Evolutionary conservation across 2,888 invertebrate genomes (phyloP).

Genomic region (Temnothorax ravouxi): DNA sequence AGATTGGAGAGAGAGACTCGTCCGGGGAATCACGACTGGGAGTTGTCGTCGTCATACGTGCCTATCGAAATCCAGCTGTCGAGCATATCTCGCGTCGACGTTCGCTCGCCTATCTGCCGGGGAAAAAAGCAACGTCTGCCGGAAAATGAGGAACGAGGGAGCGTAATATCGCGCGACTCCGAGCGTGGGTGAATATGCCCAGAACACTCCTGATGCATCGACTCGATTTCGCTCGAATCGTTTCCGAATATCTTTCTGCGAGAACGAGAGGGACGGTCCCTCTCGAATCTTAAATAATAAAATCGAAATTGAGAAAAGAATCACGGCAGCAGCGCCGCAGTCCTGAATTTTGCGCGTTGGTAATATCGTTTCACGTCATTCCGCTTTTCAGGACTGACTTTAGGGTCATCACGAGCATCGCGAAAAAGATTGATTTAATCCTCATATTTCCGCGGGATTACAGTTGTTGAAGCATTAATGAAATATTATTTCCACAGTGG

Average conservation of each 20-base stretch:
- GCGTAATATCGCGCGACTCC: constrained; percentile 32
- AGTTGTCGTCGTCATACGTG: constrained; percentile 30
- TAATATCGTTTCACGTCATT: constrained; percentile 10
- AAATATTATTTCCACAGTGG: constrained; percentile 29
- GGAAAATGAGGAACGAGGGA: constrained; percentile 49
- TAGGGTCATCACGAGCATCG: neutral
- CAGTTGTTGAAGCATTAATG: neutral
- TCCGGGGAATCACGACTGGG: constrained; percentile 15
- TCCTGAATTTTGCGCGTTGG: constrained; percentile 6
- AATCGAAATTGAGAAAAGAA: neutral
- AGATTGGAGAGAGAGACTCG: constrained; percentile 42
- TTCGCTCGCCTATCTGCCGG: constrained; percentile 19
- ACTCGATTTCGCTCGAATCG: constrained; percentile 34
- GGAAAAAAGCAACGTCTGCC: constrained; percentile 48
- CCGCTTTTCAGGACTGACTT: neutral
- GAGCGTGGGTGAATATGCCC: constrained; percentile 22
- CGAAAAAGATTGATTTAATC: constrained; percentile 16
- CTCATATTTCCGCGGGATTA: constrained; percentile 13
- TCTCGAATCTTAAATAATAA: constrained; percentile 35
- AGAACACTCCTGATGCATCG: constrained; percentile 48
- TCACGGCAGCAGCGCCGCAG: neutral
- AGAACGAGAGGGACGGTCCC: neutral
- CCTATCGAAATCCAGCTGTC: constrained; percentile 46
- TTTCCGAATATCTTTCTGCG: constrained; percentile 22
- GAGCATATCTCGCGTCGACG: constrained; percentile 32